A percentile compares a stretch with the other conserved stretches of the same genome.
Evolutionary conservation across 2,888 invertebrate species (phyloP).

Genomic region (Paralinhomoeus sp.): DNA sequence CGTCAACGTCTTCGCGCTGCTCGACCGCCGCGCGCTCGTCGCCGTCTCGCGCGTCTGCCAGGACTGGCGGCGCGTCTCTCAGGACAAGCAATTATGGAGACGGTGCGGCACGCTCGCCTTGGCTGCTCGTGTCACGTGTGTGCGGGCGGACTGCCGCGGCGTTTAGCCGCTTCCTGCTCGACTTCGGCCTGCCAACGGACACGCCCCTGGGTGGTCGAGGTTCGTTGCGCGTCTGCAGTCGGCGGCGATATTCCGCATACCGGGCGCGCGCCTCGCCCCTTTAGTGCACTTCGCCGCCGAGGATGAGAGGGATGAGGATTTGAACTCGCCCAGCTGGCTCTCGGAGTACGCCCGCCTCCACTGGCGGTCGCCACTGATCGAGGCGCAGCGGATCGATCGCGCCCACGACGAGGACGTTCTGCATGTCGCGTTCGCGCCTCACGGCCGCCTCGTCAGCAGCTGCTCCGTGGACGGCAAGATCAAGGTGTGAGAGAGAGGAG

Average conservation of each 20-base stretch:
- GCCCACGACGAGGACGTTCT: conserved; percentile 54
- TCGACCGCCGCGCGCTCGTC: conserved; percentile 10
- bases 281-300: no score
- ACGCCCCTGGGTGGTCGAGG: no score
- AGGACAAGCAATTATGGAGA: neutral
- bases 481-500: no score
- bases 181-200: neutral
- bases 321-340: neutral
- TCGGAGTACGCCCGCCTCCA: conserved; percentile 1
- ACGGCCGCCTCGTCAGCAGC: conserved; percentile 59
- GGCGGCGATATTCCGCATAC: no score
- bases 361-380: neutral
- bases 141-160: neutral
- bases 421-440: conserved; percentile 60
- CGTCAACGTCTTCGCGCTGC: neutral
- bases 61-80: neutral
- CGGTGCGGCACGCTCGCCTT: neutral
- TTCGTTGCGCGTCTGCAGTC: no score
- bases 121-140: no score
- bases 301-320: neutral
- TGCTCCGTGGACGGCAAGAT: conserved; percentile 52
- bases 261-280: no score
- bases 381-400: conserved; percentile 29
- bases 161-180: neutral
- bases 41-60: neutral